A percentile compares a stretch with the other conserved stretches of the same genome.
Conservation (phyloP, 2,888 invertebrate genomes). For the Syrista parreyssii region DNA sequence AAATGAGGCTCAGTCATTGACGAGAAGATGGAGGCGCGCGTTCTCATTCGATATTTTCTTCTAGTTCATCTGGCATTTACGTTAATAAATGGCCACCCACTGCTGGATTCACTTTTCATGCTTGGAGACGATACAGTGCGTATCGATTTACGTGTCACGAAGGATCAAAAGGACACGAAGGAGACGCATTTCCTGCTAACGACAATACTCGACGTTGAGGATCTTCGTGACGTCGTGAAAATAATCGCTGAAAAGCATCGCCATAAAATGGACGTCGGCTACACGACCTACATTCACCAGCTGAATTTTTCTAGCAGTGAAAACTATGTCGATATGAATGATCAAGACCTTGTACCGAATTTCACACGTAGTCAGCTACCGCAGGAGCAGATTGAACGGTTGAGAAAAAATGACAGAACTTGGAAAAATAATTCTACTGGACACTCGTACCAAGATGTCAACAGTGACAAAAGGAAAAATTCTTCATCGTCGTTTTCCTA, state of each 20-base stretch:
- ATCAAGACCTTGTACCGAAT: neutral
- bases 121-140: neutral
- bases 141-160: neutral
- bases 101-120: neutral
- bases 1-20: neutral
- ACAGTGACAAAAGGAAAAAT: neutral
- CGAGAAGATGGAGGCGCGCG: slow-evolving; percentile 8
- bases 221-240: neutral
- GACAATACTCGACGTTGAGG: neutral
- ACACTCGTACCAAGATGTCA: neutral
- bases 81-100: neutral
- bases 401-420: neutral
- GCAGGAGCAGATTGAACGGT: neutral
- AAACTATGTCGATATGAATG: neutral
- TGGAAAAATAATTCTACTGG: neutral
- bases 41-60: neutral
- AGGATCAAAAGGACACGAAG: neutral
- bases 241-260: neutral
- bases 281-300: neutral
- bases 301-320: neutral
- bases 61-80: neutral
- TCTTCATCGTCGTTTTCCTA: too few relatives aligned
- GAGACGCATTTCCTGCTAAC: neutral
- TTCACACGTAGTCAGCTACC: neutral
- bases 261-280: neutral